Conservation (phyloP, 2,888 invertebrate species). For the Meta bourneti region DNA sequence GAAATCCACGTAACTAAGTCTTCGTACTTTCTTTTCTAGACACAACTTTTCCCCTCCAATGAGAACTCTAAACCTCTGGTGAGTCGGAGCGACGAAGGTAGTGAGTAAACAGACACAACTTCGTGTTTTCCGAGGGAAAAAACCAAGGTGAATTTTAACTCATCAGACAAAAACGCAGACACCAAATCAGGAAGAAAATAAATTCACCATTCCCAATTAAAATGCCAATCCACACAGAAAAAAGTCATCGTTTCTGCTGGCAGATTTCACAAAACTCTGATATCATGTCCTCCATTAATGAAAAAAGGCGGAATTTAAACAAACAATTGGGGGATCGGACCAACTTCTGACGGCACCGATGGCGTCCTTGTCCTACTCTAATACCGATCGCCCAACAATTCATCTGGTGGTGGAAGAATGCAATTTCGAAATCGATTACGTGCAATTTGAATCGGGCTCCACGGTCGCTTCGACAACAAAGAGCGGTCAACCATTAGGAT, state of each 20-base stretch:
- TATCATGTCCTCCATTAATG: neutral
- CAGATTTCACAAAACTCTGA: neutral
- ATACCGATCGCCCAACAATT: neutral
- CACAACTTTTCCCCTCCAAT: too few species aligned
- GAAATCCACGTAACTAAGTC: too few species aligned
- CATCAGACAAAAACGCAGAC: neutral
- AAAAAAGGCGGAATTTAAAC: conserved; percentile 6
- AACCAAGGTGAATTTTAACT: neutral
- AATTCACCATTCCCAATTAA: neutral
- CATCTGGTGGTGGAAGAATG: neutral
- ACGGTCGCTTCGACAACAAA: neutral
- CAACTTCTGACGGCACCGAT: neutral
- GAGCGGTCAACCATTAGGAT: neutral
- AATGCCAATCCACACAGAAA: neutral
- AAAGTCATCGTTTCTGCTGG: neutral
- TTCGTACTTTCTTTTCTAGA: too few species aligned
- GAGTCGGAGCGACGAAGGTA: too few species aligned
- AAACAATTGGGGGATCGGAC: neutral
- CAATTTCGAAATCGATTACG: conserved; percentile 27
- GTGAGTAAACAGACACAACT: too few species aligned
- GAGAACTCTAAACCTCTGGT: too few species aligned
- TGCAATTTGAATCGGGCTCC: conserved; percentile 16
- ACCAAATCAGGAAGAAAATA: neutral
- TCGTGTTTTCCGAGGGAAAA: neutral
- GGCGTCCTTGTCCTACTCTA: conserved; percentile 12